Evolutionary conservation across 2,113 vertebrate species (phyloP).

Genomic region (Myrmophylax atrothorax): DNA sequence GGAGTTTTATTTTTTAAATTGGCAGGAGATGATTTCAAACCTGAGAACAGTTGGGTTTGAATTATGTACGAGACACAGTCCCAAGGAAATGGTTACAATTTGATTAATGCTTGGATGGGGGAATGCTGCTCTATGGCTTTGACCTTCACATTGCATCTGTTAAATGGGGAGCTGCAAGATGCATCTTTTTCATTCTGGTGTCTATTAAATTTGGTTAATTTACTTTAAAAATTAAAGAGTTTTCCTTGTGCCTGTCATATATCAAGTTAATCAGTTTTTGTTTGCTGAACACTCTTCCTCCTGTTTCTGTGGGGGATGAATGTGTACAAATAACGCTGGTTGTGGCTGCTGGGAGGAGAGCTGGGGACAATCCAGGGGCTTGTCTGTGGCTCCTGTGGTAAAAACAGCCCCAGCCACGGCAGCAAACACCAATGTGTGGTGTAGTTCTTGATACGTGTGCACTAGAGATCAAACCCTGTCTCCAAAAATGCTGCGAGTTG

Average conservation of each 20-base stretch:
- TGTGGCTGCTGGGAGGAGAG: background rate
- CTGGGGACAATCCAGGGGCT: background rate
- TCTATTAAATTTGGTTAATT: conserved; percentile 44
- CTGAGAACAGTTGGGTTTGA: background rate
- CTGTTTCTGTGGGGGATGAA: background rate
- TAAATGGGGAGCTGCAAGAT: background rate
- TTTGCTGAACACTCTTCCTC: background rate
- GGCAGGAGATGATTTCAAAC: background rate
- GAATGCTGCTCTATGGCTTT: conserved; percentile 20
- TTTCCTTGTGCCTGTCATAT: background rate
- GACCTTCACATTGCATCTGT: conserved; percentile 39
- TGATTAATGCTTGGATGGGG: conserved; percentile 29
- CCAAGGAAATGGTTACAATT: conserved; percentile 34
- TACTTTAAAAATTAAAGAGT: conserved; percentile 10
- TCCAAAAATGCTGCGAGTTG: background rate
- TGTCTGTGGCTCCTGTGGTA: background rate
- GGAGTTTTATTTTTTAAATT: background rate
- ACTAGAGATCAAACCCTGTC: background rate
- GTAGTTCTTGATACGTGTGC: background rate
- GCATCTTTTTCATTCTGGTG: background rate
- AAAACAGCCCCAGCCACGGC: background rate
- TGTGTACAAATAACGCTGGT: background rate
- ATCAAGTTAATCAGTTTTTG: conserved; percentile 15
- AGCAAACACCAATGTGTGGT: background rate
- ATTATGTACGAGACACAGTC: conserved; percentile 35